Evolutionary conservation across 2,113 vertebrate genomes (phyloP).

Genomic region (Lagenorhynchus albirostris): DNA sequence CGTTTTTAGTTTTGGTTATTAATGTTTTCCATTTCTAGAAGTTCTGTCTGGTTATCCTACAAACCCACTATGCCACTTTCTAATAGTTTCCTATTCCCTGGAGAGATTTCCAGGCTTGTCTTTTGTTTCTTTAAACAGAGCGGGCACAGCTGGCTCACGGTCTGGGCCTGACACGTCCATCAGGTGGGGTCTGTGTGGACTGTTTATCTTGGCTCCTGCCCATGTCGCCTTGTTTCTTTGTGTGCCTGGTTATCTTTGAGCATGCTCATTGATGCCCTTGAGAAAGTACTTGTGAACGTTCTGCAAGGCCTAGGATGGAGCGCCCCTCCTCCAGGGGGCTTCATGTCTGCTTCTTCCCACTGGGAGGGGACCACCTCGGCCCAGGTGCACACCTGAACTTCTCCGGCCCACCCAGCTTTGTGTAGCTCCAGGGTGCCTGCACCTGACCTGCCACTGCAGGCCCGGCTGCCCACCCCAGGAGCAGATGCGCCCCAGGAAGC

Average conservation of each 20-base stretch:
- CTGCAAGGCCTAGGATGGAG: neutral
- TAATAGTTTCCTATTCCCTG: neutral
- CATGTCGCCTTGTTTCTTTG: fast-evolving
- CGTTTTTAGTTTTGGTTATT: fast-evolving
- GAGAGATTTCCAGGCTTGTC: neutral
- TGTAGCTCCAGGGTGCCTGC: neutral
- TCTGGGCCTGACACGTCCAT: fast-evolving
- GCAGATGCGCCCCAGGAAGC: neutral
- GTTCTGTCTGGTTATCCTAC: neutral
- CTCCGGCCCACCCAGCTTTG: neutral
- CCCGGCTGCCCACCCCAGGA: neutral
- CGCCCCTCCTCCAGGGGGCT: neutral
- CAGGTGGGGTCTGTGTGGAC: fast-evolving
- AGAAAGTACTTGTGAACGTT: neutral
- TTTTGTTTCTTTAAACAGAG: neutral
- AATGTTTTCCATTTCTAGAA: neutral
- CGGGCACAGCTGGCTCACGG: neutral
- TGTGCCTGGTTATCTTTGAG: neutral
- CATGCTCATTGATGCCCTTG: fast-evolving
- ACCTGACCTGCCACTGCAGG: neutral
- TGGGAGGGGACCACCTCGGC: neutral
- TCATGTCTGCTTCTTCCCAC: neutral
- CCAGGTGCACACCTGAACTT: neutral
- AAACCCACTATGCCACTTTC: neutral
- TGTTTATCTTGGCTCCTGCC: neutral